Evolutionary conservation across 2,888 invertebrate genomes (phyloP).

Genomic region (Chrysodeixis includens): DNA sequence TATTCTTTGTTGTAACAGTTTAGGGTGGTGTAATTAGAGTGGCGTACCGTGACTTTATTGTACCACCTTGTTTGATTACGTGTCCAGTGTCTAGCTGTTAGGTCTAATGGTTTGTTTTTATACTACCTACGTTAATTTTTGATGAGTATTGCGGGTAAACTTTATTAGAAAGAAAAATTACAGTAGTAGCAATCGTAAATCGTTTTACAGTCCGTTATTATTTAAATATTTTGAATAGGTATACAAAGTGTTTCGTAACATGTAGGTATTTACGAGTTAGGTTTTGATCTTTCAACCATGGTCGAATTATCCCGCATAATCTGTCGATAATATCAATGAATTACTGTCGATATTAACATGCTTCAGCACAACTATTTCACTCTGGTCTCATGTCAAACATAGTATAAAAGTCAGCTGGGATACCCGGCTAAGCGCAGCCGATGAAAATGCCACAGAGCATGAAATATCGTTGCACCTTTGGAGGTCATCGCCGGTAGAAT

Average conservation of each 20-base stretch:
- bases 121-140: no score
- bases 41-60: neutral
- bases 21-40: neutral
- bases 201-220: no score
- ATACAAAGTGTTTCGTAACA: no score
- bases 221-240: no score
- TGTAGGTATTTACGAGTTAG: no score
- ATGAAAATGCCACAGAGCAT: conserved; percentile 55
- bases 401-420: conserved; percentile 39
- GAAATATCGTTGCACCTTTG: conserved; percentile 51
- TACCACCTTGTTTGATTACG: neutral
- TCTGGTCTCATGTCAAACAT: conserved; percentile 18
- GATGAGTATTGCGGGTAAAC: no score
- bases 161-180: no score
- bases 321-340: neutral
- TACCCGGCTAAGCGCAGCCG: conserved; percentile 36
- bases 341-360: neutral
- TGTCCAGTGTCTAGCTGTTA: neutral
- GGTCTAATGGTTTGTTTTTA: no score
- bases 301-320: no score
- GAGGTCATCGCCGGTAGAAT: conserved; percentile 54
- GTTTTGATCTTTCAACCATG: no score
- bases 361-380: neutral
- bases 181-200: no score
- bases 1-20: neutral